Percentiles rank a stretch among this genome's conserved stretches.
These are phyloP conservation scores for Corvus moneduloides DNA, from an alignment of 2,113 vertebrate species.

Conservation along the genomic window DNA sequence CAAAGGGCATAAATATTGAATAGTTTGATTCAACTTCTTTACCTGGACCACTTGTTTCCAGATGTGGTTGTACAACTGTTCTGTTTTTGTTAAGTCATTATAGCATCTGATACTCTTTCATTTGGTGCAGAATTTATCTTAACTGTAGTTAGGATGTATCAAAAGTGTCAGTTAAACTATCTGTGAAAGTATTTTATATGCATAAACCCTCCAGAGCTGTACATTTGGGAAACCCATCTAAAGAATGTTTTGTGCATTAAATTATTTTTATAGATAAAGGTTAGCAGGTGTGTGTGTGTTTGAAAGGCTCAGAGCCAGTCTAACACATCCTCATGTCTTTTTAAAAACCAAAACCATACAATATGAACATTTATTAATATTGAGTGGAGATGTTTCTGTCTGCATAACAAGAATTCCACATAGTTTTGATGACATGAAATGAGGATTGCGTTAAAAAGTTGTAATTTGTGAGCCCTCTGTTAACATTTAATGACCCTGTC, in stretches of 20 bases:
- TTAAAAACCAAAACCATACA: not conserved
- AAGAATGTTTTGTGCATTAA: not conserved
- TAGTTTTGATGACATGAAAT: constrained; percentile 34
- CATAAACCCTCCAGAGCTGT: not conserved
- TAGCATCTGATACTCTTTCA: not conserved
- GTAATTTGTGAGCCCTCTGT: constrained; percentile 73
- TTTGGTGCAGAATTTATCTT: not conserved
- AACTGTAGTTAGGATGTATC: constrained; percentile 16
- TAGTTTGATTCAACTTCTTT: not conserved
- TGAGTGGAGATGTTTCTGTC: not conserved
- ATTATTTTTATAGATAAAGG: not conserved
- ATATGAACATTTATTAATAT: not conserved
- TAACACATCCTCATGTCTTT: not conserved
- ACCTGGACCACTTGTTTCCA: constrained; percentile 21
- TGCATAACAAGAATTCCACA: not conserved
- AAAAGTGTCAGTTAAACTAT: constrained; percentile 32
- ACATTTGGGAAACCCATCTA: not conserved
- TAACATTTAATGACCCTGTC: constrained; percentile 79
- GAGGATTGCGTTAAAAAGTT: constrained; percentile 62
- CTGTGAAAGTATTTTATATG: not conserved
- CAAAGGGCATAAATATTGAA: constrained; percentile 6
- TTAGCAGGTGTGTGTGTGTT: not conserved
- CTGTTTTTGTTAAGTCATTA: not conserved
- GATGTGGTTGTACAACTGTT: not conserved
- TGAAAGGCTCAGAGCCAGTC: not conserved